Evolutionary conservation across 2,113 vertebrate genomes (phyloP), one percentile per base, ranked within the genome.

Genomic region (Apaloderma vittatum): DNA sequence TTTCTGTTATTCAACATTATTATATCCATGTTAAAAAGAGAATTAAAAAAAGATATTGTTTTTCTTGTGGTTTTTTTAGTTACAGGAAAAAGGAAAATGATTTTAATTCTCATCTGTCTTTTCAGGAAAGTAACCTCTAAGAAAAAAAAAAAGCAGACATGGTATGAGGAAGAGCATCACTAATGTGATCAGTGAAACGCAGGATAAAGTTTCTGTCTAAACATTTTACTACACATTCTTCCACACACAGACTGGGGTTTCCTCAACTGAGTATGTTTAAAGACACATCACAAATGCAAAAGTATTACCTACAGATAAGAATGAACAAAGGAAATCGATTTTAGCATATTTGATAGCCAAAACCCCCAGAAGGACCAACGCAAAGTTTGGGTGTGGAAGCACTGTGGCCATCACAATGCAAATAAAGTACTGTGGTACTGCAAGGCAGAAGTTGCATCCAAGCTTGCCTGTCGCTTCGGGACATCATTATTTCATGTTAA

Each of bases 401-500:
- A 80, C 74, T 86, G 74, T 75, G 78, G 65, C 32, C 92, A 76
- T 89, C 73, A 34, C 15, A 4, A 93, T 63, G 62, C 83, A 98
- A 97, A 97, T 96, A 87, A 86, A 96, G 32, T 82, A 24, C 71
- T 92, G 71, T 96, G 94, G 48, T 93, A 90, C 84, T 68, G 86
- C 57, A 71, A 93, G 30, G 45, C 76, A 84, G 84, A 93, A 76
- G 52, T 29, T 89, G n/a, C 48, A 73, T 75, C 51, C 55, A 62
- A 94, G 48, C 70, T 88, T 67, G 48, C 36, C 75, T 71, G 68
- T 88, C 67, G 88, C 93, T 58, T 74, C 65, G 68, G 74, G 92
- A 86, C 75, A 85, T 91, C 92, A 94, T 97, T 98, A 97, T 95
- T 94, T 97, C 93, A 89, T 96, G 83, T 97, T 97, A 98, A 97